phyloP scores from a whole-genome alignment of 2,113 vertebrate species.

The Pogonocichla stellata region DNA sequence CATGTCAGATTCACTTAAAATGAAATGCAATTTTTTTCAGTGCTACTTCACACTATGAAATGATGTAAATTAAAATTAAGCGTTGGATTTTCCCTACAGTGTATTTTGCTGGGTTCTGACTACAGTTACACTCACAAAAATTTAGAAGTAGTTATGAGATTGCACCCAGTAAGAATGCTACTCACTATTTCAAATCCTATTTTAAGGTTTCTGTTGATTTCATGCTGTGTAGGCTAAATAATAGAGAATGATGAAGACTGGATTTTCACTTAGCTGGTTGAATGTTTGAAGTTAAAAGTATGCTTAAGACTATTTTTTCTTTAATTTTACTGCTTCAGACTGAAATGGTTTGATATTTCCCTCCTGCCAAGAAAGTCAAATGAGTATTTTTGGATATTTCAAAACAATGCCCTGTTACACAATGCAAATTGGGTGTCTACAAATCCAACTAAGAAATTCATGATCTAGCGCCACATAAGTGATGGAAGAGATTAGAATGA shows the following conservation, averaged over 20 bases:
- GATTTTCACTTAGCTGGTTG: background rate
- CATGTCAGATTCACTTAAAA: background rate
- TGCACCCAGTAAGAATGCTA: background rate
- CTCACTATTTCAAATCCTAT: background rate
- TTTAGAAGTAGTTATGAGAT: background rate
- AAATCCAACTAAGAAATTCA: background rate
- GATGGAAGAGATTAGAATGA: background rate
- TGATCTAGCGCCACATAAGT: background rate
- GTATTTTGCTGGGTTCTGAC: background rate
- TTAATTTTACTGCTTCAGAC: background rate
- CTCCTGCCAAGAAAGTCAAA: background rate
- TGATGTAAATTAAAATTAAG: background rate
- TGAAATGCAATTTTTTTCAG: background rate
- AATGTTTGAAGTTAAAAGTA: background rate
- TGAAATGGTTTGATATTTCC: background rate
- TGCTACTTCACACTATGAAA: background rate
- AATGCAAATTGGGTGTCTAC: accelerated
- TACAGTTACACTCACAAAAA: background rate
- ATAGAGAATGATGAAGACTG: background rate
- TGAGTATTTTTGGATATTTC: background rate
- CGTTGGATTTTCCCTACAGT: background rate
- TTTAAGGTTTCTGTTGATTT: background rate
- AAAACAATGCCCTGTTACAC: background rate
- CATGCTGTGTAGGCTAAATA: background rate
- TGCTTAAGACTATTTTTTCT: background rate